These are phyloP conservation scores for Bombus ignitus DNA, from an alignment of 1,140 invertebrate species.

Conservation along the genomic window DNA sequence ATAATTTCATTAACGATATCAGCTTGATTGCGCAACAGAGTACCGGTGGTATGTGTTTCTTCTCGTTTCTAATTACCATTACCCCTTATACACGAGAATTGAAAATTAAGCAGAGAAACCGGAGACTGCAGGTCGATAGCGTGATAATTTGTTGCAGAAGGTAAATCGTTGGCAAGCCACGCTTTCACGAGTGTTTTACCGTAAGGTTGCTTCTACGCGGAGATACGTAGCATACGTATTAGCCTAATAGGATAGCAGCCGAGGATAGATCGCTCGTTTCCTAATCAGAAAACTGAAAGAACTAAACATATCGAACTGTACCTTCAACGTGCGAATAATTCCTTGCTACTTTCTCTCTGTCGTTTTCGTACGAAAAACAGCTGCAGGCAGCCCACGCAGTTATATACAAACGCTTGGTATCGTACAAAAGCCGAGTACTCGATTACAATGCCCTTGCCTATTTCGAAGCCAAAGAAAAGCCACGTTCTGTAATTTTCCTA, in stretches of 20 bases:
- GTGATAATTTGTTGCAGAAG: not conserved
- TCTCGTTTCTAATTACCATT: too few relatives aligned
- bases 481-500: too few relatives aligned
- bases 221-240: not conserved
- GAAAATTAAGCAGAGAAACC: not conserved
- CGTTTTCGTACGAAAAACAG: too few relatives aligned
- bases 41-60: too few relatives aligned
- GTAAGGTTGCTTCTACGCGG: not conserved
- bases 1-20: not conserved
- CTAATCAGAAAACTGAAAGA: not conserved
- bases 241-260: too few relatives aligned
- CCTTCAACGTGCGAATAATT: too few relatives aligned
- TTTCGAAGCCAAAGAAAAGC: too few relatives aligned
- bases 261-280: not conserved
- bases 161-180: not conserved
- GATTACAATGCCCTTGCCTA: rapidly evolving
- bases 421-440: too few relatives aligned
- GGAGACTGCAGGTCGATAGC: not conserved
- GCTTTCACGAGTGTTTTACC: not conserved
- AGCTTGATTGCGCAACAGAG: not conserved
- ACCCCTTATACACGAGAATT: not conserved
- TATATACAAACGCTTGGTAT: too few relatives aligned
- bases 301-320: too few relatives aligned
- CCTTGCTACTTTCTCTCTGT: too few relatives aligned
- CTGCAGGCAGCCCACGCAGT: too few relatives aligned